Evolutionary conservation across 2,888 invertebrate genomes (phyloP), one percentile per base, ranked within the genome.

Genomic region (Cyrtodaria siliqua): DNA sequence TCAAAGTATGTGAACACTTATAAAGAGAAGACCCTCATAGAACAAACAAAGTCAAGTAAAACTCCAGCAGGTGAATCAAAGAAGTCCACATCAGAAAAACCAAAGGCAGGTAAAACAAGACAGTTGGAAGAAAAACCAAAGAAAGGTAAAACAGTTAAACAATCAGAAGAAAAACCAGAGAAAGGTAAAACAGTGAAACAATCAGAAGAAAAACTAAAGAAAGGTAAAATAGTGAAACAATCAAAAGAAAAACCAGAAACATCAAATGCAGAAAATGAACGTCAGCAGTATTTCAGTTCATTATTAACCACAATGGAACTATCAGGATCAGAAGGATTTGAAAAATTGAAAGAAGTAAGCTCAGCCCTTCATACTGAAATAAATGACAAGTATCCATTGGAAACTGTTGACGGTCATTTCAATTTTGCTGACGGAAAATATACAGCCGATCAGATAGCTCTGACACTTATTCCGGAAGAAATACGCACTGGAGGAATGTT

Each of bases 1-100:
- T 67, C 67, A 40, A 59, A 59, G 59, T 67, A 67, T 67, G 67
- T 67, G 67, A 67, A 67, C 52, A 16, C 50, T n/a, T 67, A 64
- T 56, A 53, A 61, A 59, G 52, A 59, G 52, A 67, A 59, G 52
- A 56, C 56, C 44, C 66, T 66, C 57, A 20, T 66, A 66, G 44
- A 40, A 52, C 64, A 64, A 38, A 33, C 55, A 64, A 55, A 64
- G 55, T 64, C 64, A 64, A 55, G 52, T 53, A 55, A 53, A 55
- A 38, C 55, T 55, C 55, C 14, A 64, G 64, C 53, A 53, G 52
- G 55, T 52, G 64, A 55, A 64, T 52, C 64, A 64, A 64, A 64
- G 64, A 64, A 64, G 53, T 64, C 64, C 55, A 53, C 53, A 64
- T 53, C 53, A 66, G 57, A 66, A 29, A 66, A 42, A 56, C 44